Evolutionary conservation across 2,888 invertebrate species (phyloP), one percentile per base, ranked within the genome.

Genomic region (Drosophila anceps): DNA sequence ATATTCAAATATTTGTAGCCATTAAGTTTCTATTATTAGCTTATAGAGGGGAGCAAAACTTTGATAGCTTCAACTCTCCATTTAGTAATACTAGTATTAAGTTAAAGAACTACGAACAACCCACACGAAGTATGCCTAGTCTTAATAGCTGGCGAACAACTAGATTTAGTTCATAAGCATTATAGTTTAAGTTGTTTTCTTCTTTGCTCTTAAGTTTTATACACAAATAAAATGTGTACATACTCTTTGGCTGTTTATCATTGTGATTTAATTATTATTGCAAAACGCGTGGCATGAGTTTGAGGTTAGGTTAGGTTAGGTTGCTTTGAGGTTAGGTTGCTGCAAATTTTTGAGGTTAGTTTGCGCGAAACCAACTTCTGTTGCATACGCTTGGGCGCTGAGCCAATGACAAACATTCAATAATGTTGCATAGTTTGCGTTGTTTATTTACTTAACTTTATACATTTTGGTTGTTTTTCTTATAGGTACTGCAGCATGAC

Each of bases 401-500:
- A 18, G 15, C 33, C 69, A 58, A 29, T 35, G 37, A 29, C 31
- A 29, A 7, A 18, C 7, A 13, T 43, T 44, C 7, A 31, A 33
- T 24, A 51, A 35, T 44, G 46, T 62, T 65, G 69, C 76, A 76
- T 76, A 70, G 15, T 37, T 55, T 59, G 41, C 29, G 59, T 27
- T 41, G 35, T 46, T 12, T 20, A 24, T 35, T 20, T 4, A 27
- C 13, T 35, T 10, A 9, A 15, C 4, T 13, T 27, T 41, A 37
- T 29, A 18, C 7, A 12, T 4, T 2, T 15, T 31, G 12, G 0
- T 20, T 31, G 8, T 18, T n/a, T 1, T 50, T 12, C 12, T 31
- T 18, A 31, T 66, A 71, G 98, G 92, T 99, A 99, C 94, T 96
- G 97, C 70, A 97, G 97, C 93, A 97, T 99, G 96, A 96, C 97